Base-by-base conservation (phyloP, 2,888 invertebrate genomes). In the Rambutsinella grinnellia region DNA sequence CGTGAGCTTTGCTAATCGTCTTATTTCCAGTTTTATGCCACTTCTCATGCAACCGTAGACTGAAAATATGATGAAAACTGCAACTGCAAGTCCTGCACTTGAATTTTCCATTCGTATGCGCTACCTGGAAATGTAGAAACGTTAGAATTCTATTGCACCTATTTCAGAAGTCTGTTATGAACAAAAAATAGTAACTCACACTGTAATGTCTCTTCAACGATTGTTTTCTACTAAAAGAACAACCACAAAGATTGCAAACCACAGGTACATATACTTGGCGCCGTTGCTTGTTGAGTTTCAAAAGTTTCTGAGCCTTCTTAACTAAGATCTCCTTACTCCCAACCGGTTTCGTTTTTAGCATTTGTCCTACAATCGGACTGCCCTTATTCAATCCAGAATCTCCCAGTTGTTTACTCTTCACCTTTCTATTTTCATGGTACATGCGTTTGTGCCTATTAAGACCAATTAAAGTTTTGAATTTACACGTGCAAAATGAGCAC, bases 61-160 rank as follows among this genome's bases (percentile, higher is more conserved):
- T 56, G 0, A 58, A n/a, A 1, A 1, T 24, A 3, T 54, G 26
- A 19, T 57, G 67, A 19, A 58, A 67, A 15, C 57, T 24, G 49
- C 67, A 67, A 13, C 26, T 17, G 28, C 67, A 67, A 5, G 46
- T 3, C 1, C n/a, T 44, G 21, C 66, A 66, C 17, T 56, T 54
- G 23, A 46, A 66, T 19, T 56, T 24, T 10, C 66, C 66, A 10
- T 26, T 26, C 2, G 66, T 24, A 56, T 66, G 66, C 3, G 66
- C 66, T 8, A 56, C 46, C 66, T 66, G 13, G 17, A 46, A 21
- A 44, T 61, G n/a, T 8, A 36, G 36, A 8, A 36, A 36, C 13
- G 36, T 36, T 36, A 36, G 13, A 36, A 36, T 36, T 8, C n/a
- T n/a, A n/a, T n/a, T n/a, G n/a, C n/a, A n/a, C n/a, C n/a, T n/a